These are phyloP conservation scores for Pipistrellus kuhlii DNA, from an alignment of 2,797 vertebrate species.

Conservation along the genomic window DNA sequence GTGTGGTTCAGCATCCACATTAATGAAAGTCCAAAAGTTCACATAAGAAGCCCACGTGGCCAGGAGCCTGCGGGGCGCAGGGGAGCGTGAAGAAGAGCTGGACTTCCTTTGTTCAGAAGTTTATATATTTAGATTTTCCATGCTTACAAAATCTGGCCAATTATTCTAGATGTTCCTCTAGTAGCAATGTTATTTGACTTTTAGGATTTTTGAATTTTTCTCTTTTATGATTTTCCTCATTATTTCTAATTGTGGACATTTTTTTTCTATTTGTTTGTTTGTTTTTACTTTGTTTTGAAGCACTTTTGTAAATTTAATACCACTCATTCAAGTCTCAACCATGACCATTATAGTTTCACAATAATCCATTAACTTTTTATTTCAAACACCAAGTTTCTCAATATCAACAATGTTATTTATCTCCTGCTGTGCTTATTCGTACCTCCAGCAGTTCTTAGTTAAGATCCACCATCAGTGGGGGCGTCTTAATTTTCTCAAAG, in stretches of 20 bases:
- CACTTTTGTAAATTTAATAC: neutral
- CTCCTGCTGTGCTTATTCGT: neutral
- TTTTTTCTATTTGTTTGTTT: neutral
- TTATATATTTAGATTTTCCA: no score
- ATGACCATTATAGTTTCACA: neutral
- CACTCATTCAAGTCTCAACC: neutral
- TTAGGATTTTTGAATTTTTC: neutral
- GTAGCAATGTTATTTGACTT: neutral
- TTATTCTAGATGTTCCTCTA: neutral
- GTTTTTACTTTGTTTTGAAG: neutral
- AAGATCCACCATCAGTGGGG: neutral
- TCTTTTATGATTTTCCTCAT: neutral
- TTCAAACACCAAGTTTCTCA: neutral
- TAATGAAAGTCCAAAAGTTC: no score
- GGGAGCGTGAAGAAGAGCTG: no score
- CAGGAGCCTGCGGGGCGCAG: no score
- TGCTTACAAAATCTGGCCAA: no score
- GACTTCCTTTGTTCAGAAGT: no score
- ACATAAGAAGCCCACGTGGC: no score
- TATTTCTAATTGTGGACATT: neutral
- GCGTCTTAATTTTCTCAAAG: slow-evolving; percentile 11
- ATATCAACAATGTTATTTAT: neutral
- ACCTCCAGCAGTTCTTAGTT: neutral
- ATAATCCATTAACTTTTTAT: neutral
- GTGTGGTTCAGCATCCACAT: no score